phyloP scores from a whole-genome alignment of 2,797 vertebrate genomes.

The Propithecus perrieri region DNA sequence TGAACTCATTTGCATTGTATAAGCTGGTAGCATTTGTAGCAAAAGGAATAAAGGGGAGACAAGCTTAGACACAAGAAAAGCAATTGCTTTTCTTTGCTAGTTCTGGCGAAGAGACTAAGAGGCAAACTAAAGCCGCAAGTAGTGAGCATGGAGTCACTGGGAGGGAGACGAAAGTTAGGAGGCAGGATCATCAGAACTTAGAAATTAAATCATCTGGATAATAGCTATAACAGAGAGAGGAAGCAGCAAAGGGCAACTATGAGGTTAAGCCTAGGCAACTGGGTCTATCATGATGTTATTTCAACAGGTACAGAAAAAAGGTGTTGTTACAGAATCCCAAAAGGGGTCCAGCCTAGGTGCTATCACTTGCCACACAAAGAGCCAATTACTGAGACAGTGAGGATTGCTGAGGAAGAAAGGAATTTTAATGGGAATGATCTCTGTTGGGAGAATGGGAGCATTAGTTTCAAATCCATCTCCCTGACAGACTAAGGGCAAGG shows the following conservation, averaged over 20 bases:
- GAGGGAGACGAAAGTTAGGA: neutral
- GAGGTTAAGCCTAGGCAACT: neutral
- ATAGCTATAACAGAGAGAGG: neutral
- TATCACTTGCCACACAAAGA: neutral
- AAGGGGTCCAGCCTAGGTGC: neutral
- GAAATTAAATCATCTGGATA: neutral
- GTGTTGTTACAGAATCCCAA: neutral
- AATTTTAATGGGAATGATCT: neutral
- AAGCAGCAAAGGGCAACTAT: neutral
- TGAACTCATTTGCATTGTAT: neutral
- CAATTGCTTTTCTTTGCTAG: neutral
- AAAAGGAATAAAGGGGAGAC: neutral
- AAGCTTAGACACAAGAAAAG: neutral
- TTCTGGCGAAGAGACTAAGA: neutral
- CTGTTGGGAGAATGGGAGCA: neutral
- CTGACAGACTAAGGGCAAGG: neutral
- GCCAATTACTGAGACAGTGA: neutral
- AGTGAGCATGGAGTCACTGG: neutral
- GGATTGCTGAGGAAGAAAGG: neutral
- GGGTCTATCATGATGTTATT: neutral
- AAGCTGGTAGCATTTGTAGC: neutral
- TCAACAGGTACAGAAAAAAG: neutral
- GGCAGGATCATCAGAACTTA: neutral
- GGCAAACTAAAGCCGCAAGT: neutral
- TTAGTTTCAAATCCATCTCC: neutral